phyloP scores from a whole-genome alignment of 2,888 invertebrate species.

The Himalopsyche kuldschensis region DNA sequence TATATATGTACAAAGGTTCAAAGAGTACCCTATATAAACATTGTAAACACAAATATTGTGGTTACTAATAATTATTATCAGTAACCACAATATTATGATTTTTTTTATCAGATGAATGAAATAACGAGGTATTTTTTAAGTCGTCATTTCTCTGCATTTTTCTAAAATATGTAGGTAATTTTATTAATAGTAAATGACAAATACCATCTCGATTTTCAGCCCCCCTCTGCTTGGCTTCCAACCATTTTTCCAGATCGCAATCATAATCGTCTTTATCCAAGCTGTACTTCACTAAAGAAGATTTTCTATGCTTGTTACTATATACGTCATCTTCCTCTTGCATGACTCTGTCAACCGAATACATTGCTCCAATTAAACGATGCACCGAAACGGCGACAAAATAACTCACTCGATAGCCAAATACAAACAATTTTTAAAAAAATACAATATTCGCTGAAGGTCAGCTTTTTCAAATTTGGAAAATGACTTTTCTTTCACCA shows the following conservation, averaged over 20 bases:
- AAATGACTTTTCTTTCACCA: not conserved
- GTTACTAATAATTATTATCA: too few relatives aligned
- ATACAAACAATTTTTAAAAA: not conserved
- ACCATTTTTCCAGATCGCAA: slow-evolving; percentile 13
- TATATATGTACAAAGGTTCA: too few relatives aligned
- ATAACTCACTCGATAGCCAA: not conserved
- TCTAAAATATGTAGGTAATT: too few relatives aligned
- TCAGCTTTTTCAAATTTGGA: not conserved
- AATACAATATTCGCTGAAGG: not conserved
- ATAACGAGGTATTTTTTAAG: too few relatives aligned
- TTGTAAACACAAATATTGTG: too few relatives aligned
- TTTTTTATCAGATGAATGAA: too few relatives aligned
- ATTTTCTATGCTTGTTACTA: slow-evolving; percentile 19
- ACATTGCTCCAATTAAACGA: slow-evolving; percentile 5
- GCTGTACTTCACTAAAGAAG: slow-evolving; percentile 37
- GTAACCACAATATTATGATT: too few relatives aligned
- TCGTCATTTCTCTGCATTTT: too few relatives aligned
- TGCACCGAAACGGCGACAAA: not conserved
- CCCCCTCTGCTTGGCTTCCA: not conserved
- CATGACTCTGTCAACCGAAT: not conserved
- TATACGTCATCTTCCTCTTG: slow-evolving; percentile 5
- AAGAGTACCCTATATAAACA: too few relatives aligned
- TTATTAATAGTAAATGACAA: not conserved
- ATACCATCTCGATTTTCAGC: not conserved
- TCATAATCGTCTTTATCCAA: slow-evolving; percentile 34